These are phyloP conservation scores for Athetis lepigone DNA, from an alignment of 2,888 invertebrate genomes.

Conservation along the genomic window DNA sequence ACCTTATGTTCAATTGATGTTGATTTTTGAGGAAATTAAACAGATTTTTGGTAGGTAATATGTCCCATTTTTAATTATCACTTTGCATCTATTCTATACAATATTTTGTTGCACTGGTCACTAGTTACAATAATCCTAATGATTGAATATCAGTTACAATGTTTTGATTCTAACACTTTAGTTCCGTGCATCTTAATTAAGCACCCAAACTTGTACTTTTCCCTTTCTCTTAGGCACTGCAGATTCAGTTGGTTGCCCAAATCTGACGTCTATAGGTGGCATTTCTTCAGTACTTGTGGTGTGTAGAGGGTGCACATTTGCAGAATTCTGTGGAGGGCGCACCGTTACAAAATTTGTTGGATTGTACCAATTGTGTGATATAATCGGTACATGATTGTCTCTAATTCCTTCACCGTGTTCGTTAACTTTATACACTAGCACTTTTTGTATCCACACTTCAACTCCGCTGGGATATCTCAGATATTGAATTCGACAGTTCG, in stretches of 20 bases:
- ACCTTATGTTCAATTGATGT: no score
- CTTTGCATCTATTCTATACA: not conserved
- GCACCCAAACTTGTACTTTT: constrained; percentile 13
- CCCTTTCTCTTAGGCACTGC: not conserved
- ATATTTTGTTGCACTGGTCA: not conserved
- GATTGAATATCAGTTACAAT: not conserved
- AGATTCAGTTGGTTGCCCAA: not conserved
- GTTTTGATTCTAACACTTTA: no score
- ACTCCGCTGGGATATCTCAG: constrained; percentile 26
- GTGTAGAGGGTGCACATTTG: not conserved
- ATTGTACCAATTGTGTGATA: no score
- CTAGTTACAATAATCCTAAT: not conserved
- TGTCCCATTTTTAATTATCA: constrained; percentile 23
- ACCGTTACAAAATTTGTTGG: no score
- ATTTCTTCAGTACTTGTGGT: not conserved
- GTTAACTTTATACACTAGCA: constrained; percentile 33
- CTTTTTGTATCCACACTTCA: constrained; percentile 41
- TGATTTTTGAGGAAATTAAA: no score
- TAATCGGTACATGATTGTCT: not conserved
- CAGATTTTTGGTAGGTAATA: no score
- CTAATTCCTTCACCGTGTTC: constrained; percentile 9
- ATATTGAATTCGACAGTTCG: constrained; percentile 24
- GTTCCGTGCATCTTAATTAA: constrained; percentile 1
- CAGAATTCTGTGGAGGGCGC: not conserved
- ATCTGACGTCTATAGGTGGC: constrained; percentile 10